phyloP scores from a whole-genome alignment of 1,140 invertebrate genomes.

The Hesperophylax magnus region DNA sequence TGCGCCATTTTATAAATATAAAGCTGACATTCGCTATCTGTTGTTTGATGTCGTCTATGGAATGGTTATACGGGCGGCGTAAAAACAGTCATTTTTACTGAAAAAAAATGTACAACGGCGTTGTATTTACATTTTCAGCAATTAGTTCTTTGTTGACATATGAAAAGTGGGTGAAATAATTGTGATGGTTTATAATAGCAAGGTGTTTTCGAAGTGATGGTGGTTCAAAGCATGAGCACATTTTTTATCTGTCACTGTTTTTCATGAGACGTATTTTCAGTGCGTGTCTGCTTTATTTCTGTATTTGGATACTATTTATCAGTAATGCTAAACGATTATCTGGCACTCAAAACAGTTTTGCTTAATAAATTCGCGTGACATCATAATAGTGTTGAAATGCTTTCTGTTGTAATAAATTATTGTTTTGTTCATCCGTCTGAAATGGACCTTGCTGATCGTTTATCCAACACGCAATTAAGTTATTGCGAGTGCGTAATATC shows the following conservation, averaged over 20 bases:
- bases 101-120: slow-evolving; percentile 43
- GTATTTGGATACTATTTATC: slow-evolving; percentile 40
- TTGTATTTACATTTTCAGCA: slow-evolving; percentile 41
- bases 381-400: slow-evolving; percentile 1
- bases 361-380: slow-evolving; percentile 1
- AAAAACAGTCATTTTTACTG: slow-evolving; percentile 49
- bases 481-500: slow-evolving; percentile 31
- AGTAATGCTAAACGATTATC: not conserved
- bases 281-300: slow-evolving; percentile 45
- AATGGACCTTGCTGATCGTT: slow-evolving; percentile 27
- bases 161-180: slow-evolving; percentile 16
- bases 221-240: slow-evolving; percentile 38
- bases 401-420: slow-evolving; percentile 29
- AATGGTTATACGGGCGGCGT: slow-evolving; percentile 46
- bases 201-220: slow-evolving; percentile 16
- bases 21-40: not conserved
- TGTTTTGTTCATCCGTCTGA: slow-evolving; percentile 39
- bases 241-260: slow-evolving; percentile 52
- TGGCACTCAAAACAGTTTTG: not conserved
- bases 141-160: slow-evolving; percentile 38
- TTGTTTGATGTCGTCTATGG: slow-evolving; percentile 34
- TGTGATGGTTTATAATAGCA: not conserved
- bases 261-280: slow-evolving; percentile 47
- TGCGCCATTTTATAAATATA: not conserved
- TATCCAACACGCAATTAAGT: slow-evolving; percentile 43